phyloP scores from a whole-genome alignment of 2,113 vertebrate genomes.

The Carassius carassius region DNA sequence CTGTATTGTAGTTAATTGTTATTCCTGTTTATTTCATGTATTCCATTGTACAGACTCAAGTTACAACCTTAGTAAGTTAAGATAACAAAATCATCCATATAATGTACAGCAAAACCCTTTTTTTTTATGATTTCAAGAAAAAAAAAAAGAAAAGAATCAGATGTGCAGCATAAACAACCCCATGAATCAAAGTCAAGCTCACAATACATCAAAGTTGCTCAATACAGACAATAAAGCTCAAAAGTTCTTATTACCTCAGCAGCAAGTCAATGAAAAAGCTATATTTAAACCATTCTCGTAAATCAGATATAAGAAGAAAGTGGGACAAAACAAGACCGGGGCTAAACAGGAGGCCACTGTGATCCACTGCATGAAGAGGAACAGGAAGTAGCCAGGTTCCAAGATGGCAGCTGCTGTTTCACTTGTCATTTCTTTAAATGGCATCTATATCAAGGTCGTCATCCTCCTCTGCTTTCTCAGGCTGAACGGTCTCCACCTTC shows the following conservation, averaged over 20 bases:
- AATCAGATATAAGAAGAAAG: background rate
- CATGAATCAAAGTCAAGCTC: constrained; percentile 55
- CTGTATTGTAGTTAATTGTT: no score
- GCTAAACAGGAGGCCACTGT: constrained; percentile 28
- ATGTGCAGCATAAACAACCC: constrained; percentile 67
- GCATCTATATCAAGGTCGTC: constrained; percentile 99
- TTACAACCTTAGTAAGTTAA: background rate
- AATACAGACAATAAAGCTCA: constrained; percentile 61
- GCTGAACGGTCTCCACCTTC: constrained; percentile 94
- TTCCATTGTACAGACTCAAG: no score
- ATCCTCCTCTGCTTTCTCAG: constrained; percentile 81
- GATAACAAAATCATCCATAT: background rate
- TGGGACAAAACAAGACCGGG: constrained; percentile 41
- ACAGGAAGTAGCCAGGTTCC: constrained; percentile 65
- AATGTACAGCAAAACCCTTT: constrained; percentile 63
- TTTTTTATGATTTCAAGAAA: constrained; percentile 75
- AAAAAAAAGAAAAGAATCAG: constrained; percentile 20
- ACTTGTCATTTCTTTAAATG: constrained; percentile 78
- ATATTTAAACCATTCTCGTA: constrained; percentile 45
- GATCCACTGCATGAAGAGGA: constrained; percentile 61
- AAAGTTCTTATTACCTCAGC: constrained; percentile 37
- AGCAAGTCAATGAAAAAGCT: constrained; percentile 39
- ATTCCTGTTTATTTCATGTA: no score
- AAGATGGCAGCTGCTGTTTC: background rate
- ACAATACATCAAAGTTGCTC: constrained; percentile 56